phyloP scores from a whole-genome alignment of 2,888 invertebrate genomes.

The Eulithis testata region DNA sequence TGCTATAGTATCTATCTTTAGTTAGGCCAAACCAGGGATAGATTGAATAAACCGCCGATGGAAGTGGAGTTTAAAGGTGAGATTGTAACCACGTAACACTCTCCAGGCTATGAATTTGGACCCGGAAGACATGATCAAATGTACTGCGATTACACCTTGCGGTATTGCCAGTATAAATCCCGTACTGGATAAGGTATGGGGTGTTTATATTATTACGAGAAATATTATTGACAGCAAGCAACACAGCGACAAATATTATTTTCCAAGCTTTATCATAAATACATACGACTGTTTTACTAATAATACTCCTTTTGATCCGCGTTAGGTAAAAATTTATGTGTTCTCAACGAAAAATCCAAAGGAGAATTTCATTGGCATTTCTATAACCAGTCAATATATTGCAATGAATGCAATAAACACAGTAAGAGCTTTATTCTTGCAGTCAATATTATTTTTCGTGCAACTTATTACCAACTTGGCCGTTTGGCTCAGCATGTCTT shows the following conservation, averaged over 20 bases:
- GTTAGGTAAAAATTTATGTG: too few relatives aligned
- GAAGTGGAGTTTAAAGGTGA: conserved; percentile 21
- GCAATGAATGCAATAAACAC: too few relatives aligned
- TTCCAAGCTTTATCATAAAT: too few relatives aligned
- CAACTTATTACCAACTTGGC: neutral
- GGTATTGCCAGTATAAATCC: conserved; percentile 75
- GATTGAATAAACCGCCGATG: neutral
- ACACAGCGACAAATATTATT: too few relatives aligned
- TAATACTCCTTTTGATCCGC: too few relatives aligned
- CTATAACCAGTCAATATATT: too few relatives aligned
- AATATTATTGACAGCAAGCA: neutral
- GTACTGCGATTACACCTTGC: conserved; percentile 77
- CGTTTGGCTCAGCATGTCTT: conserved; percentile 8
- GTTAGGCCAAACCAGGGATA: neutral
- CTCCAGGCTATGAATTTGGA: conserved; percentile 74
- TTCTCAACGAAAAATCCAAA: too few relatives aligned
- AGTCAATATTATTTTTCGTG: neutral
- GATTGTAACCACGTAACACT: conserved; percentile 16
- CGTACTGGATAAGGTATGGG: conserved; percentile 62
- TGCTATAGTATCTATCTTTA: neutral
- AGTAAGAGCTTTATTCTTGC: too few relatives aligned
- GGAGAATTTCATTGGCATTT: too few relatives aligned
- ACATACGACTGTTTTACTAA: too few relatives aligned
- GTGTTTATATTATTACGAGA: neutral
- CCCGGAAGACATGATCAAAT: conserved; percentile 78